Percentiles rank a stretch among this genome's conserved stretches.
Evolutionary conservation across 2,797 vertebrate species (phyloP).

Genomic region (Phoebastria nigripes): DNA sequence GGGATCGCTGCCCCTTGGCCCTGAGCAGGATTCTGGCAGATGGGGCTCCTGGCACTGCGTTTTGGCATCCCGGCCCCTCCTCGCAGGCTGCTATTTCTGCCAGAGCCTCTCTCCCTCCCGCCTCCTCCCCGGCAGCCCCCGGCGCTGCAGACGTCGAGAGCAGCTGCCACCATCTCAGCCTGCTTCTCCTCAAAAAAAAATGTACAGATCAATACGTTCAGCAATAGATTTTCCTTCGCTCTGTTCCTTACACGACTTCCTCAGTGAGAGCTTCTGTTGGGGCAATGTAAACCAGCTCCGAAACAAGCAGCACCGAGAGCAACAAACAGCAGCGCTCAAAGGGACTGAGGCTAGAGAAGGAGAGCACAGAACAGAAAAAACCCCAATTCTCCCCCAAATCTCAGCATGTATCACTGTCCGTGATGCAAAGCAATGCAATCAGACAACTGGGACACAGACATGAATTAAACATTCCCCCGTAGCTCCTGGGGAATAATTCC

Average conservation of each 20-base stretch:
- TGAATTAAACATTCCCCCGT: not conserved
- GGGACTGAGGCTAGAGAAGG: not conserved
- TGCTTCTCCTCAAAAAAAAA: not conserved
- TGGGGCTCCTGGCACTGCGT: accelerated
- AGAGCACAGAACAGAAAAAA: not conserved
- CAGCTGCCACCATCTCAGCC: not conserved
- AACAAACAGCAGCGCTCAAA: accelerated
- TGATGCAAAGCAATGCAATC: not conserved
- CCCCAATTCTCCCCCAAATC: not conserved
- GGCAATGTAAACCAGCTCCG: not conserved
- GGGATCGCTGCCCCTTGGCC: accelerated
- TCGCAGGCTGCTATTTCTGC: not conserved
- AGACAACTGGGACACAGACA: not conserved
- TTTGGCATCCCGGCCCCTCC: accelerated
- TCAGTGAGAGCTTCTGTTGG: not conserved
- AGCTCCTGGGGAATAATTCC: not conserved
- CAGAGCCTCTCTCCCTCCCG: not conserved
- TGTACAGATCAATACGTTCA: not conserved
- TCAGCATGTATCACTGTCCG: not conserved
- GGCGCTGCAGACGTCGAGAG: not conserved
- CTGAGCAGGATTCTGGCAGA: not conserved
- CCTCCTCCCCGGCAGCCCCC: not conserved
- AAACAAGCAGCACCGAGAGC: not conserved
- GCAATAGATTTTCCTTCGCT: not conserved
- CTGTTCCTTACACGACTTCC: not conserved